A percentile compares a stretch with the other conserved stretches of the same genome.
phyloP scores from a whole-genome alignment of 1,140 invertebrate genomes.

The Drosophila ficusphila region DNA sequence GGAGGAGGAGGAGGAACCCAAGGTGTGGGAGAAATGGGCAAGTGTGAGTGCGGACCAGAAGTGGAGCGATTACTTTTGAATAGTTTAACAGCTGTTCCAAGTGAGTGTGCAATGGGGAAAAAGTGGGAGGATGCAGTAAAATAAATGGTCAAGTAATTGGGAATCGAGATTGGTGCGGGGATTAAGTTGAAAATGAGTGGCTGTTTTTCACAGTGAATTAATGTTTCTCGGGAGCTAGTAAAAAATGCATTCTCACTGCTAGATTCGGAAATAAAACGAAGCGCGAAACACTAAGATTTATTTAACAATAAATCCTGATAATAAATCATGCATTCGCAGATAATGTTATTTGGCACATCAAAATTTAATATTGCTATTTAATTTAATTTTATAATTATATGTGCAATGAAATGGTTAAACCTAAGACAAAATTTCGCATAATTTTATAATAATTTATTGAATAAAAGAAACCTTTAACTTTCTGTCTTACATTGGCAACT shows the following conservation, averaged over 20 bases:
- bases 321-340: too few relatives aligned
- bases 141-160: slow-evolving; percentile 48
- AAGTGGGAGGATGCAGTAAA: slow-evolving; percentile 31
- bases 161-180: slow-evolving; percentile 41
- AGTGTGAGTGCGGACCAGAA: slow-evolving; percentile 32
- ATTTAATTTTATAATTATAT: too few relatives aligned
- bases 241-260: slow-evolving; percentile 10
- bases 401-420: too few relatives aligned
- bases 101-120: slow-evolving; percentile 20
- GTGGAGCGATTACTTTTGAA: slow-evolving; percentile 50
- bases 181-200: slow-evolving; percentile 47
- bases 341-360: too few relatives aligned
- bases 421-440: too few relatives aligned
- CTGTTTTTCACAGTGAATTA: slow-evolving; percentile 18
- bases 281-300: too few relatives aligned
- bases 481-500: background rate
- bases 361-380: too few relatives aligned
- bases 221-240: background rate
- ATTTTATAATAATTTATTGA: too few relatives aligned
- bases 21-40: slow-evolving; percentile 5
- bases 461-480: too few relatives aligned
- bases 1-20: slow-evolving; percentile 21
- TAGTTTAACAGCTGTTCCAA: slow-evolving; percentile 46
- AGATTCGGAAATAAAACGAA: background rate
- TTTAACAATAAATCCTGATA: too few relatives aligned